phyloP scores from a whole-genome alignment of 1,140 invertebrate species.

The Eueides isabella region DNA sequence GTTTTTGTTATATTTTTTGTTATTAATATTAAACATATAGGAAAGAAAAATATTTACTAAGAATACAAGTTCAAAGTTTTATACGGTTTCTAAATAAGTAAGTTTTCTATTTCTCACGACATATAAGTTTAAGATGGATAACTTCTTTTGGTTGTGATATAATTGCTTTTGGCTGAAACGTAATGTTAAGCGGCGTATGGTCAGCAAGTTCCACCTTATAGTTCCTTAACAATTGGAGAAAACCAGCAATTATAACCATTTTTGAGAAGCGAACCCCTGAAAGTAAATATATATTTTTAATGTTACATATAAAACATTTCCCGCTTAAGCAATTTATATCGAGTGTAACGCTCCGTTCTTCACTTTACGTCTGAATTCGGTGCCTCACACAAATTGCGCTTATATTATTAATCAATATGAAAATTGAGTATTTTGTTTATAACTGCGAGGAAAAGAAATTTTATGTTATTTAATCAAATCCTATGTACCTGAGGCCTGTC shows the following conservation, averaged over 20 bases:
- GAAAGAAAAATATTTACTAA: too few relatives aligned
- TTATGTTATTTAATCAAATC: too few relatives aligned
- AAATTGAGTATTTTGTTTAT: background rate
- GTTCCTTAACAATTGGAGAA: slow-evolving; percentile 52
- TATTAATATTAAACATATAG: too few relatives aligned
- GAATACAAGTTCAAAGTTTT: too few relatives aligned
- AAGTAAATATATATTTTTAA: slow-evolving; percentile 11
- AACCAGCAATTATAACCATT: slow-evolving; percentile 56
- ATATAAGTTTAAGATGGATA: slow-evolving; percentile 15
- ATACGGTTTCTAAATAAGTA: too few relatives aligned
- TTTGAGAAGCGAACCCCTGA: slow-evolving; percentile 58
- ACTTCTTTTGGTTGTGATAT: background rate
- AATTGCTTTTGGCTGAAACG: slow-evolving; percentile 1
- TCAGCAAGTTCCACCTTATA: slow-evolving; percentile 41
- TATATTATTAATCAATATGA: too few relatives aligned
- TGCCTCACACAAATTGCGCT: too few relatives aligned
- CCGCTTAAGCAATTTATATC: background rate
- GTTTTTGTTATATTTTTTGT: too few relatives aligned
- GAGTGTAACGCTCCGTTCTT: background rate
- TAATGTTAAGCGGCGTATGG: background rate
- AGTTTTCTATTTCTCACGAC: slow-evolving; percentile 1
- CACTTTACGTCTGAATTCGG: background rate
- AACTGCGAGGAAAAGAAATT: too few relatives aligned
- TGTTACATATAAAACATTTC: background rate
- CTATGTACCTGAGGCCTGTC: too few relatives aligned